These are phyloP conservation scores for Etheostoma spectabile DNA, from an alignment of 2,113 vertebrate genomes.

Conservation along the genomic window DNA sequence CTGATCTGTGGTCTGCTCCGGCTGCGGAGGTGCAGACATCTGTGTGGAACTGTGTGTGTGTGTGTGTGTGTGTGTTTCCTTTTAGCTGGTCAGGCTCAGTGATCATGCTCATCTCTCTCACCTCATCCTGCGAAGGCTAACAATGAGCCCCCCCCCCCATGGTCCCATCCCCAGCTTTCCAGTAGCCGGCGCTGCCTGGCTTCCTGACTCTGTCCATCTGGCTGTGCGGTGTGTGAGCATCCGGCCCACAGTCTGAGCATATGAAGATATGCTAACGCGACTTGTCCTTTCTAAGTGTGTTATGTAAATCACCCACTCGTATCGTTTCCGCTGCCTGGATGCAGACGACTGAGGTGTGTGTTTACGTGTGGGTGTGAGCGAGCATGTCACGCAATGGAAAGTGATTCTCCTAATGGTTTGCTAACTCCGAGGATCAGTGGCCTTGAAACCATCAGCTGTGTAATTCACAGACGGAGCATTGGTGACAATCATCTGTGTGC, in stretches of 20 bases:
- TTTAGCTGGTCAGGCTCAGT: conserved; percentile 26
- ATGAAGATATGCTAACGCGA: conserved; percentile 46
- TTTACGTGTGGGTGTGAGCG: conserved; percentile 54
- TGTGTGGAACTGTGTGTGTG: conserved; percentile 9
- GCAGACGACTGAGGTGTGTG: conserved; percentile 53
- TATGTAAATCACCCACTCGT: conserved; percentile 55
- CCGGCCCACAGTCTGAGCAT: conserved; percentile 9
- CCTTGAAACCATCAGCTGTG: conserved; percentile 60
- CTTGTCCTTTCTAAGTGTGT: conserved; percentile 48
- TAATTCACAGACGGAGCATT: conserved; percentile 51
- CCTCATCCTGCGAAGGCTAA: conserved; percentile 50
- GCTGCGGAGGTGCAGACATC: conserved; percentile 12
- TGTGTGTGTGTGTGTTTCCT: conserved; percentile 9
- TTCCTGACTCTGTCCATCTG: conserved; percentile 26
- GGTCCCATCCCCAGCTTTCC: conserved; percentile 45
- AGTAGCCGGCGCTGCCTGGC: conserved; percentile 23
- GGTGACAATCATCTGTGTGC: conserved; percentile 62
- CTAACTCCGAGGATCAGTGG: conserved; percentile 60
- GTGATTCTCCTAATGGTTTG: conserved; percentile 64
- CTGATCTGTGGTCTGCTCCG: conserved; percentile 35
- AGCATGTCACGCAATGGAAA: conserved; percentile 56
- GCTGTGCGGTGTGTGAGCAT: conserved; percentile 29
- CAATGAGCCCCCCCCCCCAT: conserved; percentile 31
- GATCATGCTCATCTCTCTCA: conserved; percentile 31
- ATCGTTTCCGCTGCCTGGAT: conserved; percentile 41